These are phyloP conservation scores for Gymnocypris eckloni DNA, from an alignment of 2,797 vertebrate genomes.

Conservation along the genomic window DNA sequence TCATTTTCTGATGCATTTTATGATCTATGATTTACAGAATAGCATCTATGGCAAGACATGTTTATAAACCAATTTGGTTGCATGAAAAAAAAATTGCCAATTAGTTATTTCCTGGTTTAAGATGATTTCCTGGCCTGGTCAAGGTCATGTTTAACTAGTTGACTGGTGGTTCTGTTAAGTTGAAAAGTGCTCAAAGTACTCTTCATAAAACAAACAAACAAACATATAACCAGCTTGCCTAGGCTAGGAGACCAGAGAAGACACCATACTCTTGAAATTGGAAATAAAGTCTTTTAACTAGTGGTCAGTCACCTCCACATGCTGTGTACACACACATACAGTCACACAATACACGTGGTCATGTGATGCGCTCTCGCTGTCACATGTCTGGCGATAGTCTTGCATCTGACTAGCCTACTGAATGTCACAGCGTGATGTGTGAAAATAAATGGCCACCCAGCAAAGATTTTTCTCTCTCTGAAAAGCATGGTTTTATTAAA, in stretches of 20 bases:
- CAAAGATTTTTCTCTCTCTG: neutral
- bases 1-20: neutral
- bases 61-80: neutral
- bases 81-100: too few relatives aligned
- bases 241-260: neutral
- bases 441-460: neutral
- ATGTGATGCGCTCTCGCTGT: constrained; percentile 48
- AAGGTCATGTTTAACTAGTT: neutral
- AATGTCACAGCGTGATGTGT: neutral
- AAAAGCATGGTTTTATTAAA: too few relatives aligned
- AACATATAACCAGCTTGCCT: neutral
- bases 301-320: neutral
- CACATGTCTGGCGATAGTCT: constrained; percentile 50
- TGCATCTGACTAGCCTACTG: neutral
- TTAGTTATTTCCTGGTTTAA: neutral
- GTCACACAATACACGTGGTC: constrained; percentile 7
- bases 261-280: neutral
- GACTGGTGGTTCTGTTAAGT: neutral
- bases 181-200: neutral
- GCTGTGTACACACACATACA: neutral
- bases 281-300: neutral
- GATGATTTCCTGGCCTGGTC: neutral
- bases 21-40: neutral
- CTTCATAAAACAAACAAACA: neutral
- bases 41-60: neutral